Base-by-base conservation (phyloP, 2,888 invertebrate genomes). In the Aelia acuminata region DNA sequence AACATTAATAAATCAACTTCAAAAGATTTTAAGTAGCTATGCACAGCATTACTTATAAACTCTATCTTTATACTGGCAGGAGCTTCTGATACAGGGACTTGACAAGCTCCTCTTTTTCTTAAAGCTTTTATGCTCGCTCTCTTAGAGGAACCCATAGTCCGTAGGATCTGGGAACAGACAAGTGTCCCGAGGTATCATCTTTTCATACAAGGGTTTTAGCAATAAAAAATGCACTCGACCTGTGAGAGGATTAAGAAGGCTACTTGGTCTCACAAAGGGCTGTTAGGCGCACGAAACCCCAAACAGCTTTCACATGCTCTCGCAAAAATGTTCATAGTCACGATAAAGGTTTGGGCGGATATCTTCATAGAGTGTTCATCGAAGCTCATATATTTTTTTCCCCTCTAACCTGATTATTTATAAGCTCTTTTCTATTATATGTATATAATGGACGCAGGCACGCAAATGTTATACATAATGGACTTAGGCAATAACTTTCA, bases 221-320 rank as follows among this genome's bases (percentile, higher is more conserved):
- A 43, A 80, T 80, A 80, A 80, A 80, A 80, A 80, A 80, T 80
- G 80, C 39, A 43, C 80, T 80, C 80, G 80, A 43, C 80, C 80
- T 22, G 22, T 80, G 80, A 80, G 80, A 43, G 80, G 80, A 80
- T 80, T 80, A 80, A 80, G 80, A 43, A 80, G 80, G 80, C 80
- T 80, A 80, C 80, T 80, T 80, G 39, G 43, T 35, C n/a, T 39
- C 31, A 31, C 22, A 43, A 43, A 80, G 43, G 43, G 80, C 80
- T 43, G 80, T 80, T 80, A 80, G 80, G 43, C 39, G 80, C 80
- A 80, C 80, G 80, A 43, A 80, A 80, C 80, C 80, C 75, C 80
- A 43, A 39, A 43, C 80, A 80, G 80, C 80, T 80, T 43, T 43
- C 80, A 43, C 80, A 43, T 80, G 22, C 80, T 43, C 43, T 13